These are phyloP conservation scores for Drosophila planitibia DNA, from an alignment of 2,888 invertebrate genomes.

Conservation along the genomic window DNA sequence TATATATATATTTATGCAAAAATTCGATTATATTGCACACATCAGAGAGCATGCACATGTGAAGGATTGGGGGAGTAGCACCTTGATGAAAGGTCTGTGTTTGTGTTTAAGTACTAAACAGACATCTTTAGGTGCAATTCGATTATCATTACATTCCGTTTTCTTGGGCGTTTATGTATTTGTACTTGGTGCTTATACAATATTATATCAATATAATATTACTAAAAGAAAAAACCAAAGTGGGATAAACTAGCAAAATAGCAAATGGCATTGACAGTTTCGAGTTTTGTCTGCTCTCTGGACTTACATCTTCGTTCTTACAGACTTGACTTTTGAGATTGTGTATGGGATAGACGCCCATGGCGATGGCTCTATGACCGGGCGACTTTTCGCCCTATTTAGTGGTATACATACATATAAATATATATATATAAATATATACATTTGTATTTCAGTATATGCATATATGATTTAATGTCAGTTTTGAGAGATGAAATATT, in stretches of 20 bases:
- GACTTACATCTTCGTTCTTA: constrained; percentile 95
- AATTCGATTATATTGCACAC: constrained; percentile 34
- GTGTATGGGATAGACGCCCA: constrained; percentile 96
- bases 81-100: constrained; percentile 10
- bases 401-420: constrained; percentile 29
- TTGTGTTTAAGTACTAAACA: not conserved
- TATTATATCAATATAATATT: constrained; percentile 21
- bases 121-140: constrained; percentile 45
- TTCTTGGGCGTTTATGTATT: constrained; percentile 17
- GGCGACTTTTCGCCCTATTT: constrained; percentile 95
- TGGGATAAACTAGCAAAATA: constrained; percentile 47
- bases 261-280: constrained; percentile 29
- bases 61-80: not conserved
- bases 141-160: constrained; percentile 46
- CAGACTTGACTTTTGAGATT: constrained; percentile 94
- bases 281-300: constrained; percentile 40
- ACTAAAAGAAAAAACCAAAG: constrained; percentile 27
- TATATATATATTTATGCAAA: not conserved
- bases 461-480: constrained; percentile 46
- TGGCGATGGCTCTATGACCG: constrained; percentile 94
- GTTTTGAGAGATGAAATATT: constrained; percentile 50
- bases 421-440: constrained; percentile 34
- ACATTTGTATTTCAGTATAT: constrained; percentile 38
- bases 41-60: constrained; percentile 40
- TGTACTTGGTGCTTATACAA: constrained; percentile 22